These are phyloP conservation scores for Oegoconia quadripuncta DNA, from an alignment of 2,888 invertebrate species.

Conservation along the genomic window DNA sequence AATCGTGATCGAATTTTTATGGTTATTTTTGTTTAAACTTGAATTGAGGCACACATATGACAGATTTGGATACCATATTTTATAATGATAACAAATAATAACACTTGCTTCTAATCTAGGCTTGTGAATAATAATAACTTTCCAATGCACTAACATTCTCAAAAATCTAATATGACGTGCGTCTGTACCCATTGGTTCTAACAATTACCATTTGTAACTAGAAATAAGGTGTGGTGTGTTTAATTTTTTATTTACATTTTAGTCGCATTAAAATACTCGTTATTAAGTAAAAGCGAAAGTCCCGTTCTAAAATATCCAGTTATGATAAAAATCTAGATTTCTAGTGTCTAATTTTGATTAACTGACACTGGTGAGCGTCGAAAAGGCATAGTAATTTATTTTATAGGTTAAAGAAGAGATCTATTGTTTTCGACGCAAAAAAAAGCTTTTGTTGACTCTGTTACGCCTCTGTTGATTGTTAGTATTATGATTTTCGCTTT, in stretches of 20 bases:
- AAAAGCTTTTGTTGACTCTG: not conserved
- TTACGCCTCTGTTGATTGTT: too few species aligned
- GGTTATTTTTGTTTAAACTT: too few species aligned
- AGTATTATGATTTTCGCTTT: too few species aligned
- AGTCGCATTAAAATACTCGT: constrained; percentile 21
- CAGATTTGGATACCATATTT: not conserved
- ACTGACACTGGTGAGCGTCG: too few species aligned
- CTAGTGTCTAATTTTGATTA: not conserved
- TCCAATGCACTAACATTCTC: constrained; percentile 28
- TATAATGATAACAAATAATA: not conserved
- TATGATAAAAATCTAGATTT: constrained; percentile 1
- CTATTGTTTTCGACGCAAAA: too few species aligned
- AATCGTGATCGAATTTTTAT: too few species aligned
- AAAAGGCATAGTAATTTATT: too few species aligned
- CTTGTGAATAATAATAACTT: constrained; percentile 12
- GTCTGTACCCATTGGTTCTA: constrained; percentile 50
- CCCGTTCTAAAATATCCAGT: not conserved
- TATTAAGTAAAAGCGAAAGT: constrained; percentile 25
- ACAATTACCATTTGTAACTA: constrained; percentile 61
- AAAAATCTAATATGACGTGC: constrained; percentile 31
- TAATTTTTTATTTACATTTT: constrained; percentile 32
- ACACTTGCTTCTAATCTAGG: constrained; percentile 1
- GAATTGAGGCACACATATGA: too few species aligned
- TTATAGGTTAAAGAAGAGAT: not conserved
- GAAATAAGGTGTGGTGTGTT: constrained; percentile 75